Conservation (phyloP, 2,888 invertebrate species). For the Leucophora obtusa region DNA sequence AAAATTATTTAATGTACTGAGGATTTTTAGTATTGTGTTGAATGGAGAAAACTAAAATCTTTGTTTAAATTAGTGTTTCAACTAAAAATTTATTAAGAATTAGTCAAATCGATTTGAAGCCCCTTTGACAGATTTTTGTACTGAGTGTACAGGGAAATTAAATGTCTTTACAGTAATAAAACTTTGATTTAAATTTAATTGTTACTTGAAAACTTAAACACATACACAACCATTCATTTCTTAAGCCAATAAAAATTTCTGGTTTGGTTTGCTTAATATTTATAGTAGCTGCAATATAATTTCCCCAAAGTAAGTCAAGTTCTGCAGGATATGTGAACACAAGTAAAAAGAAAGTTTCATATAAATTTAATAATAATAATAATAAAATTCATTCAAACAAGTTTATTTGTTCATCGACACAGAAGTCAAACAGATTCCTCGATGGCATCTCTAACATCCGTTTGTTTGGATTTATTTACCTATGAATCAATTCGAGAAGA, state of each 20-base stretch:
- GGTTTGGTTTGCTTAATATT: slow-evolving; percentile 11
- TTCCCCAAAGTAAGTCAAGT: slow-evolving; percentile 29
- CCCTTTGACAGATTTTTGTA: no score
- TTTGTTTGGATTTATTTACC: no score
- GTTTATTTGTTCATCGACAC: slow-evolving; percentile 4
- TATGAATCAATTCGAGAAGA: no score
- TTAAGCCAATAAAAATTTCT: slow-evolving; percentile 34
- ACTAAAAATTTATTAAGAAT: no score
- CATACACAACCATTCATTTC: slow-evolving; percentile 7
- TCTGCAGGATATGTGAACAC: background rate
- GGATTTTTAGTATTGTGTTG: no score
- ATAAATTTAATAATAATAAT: slow-evolving; percentile 52
- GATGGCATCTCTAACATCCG: no score
- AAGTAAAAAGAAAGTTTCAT: slow-evolving; percentile 26
- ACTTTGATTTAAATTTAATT: slow-evolving; percentile 28
- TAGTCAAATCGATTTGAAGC: no score
- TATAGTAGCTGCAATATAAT: slow-evolving; percentile 11
- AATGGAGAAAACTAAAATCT: no score
- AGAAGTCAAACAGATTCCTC: background rate
- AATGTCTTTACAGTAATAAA: background rate
- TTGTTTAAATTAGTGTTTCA: no score
- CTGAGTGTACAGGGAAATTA: no score
- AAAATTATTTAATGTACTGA: no score
- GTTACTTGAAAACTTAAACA: slow-evolving; percentile 7
- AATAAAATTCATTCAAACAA: slow-evolving; percentile 46